Percentiles rank a stretch among this genome's conserved stretches.
Evolutionary conservation across 2,113 vertebrate genomes (phyloP).

Genomic region (Sander lucioperca): DNA sequence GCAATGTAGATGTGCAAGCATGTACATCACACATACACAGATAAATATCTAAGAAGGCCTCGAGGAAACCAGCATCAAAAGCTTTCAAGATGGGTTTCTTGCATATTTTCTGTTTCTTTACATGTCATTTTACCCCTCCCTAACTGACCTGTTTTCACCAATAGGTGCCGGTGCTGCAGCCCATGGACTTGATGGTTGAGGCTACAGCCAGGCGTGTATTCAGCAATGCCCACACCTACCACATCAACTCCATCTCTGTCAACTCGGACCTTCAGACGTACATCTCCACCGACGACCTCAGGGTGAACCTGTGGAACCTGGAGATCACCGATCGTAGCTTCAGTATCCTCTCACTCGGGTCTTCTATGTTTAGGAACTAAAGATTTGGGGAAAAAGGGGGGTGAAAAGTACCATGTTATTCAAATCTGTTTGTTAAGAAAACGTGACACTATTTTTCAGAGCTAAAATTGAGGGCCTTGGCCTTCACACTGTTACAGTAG

Average conservation of each 20-base stretch:
- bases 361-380: not conserved
- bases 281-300: slow-evolving; percentile 96
- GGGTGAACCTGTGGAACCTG: slow-evolving; percentile 97
- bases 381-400: not conserved
- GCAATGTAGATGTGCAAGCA: not conserved
- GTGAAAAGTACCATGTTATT: not conserved
- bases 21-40: slow-evolving; percentile 17
- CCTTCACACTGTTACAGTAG: not conserved
- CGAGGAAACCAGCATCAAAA: slow-evolving; percentile 6
- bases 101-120: slow-evolving; percentile 8
- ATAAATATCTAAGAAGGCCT: slow-evolving; percentile 25
- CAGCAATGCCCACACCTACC: slow-evolving; percentile 96
- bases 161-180: slow-evolving; percentile 93
- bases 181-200: slow-evolving; percentile 98
- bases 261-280: slow-evolving; percentile 97
- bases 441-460: not conserved
- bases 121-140: not conserved
- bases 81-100: not conserved
- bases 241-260: slow-evolving; percentile 99
- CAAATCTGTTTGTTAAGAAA: not conserved
- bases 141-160: slow-evolving; percentile 3
- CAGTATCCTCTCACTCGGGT: slow-evolving; percentile 90
- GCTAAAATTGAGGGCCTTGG: not conserved
- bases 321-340: slow-evolving; percentile 98
- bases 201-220: slow-evolving; percentile 93